Conservation (phyloP, 1,140 invertebrate genomes). For the Lepidurus packardi region DNA sequence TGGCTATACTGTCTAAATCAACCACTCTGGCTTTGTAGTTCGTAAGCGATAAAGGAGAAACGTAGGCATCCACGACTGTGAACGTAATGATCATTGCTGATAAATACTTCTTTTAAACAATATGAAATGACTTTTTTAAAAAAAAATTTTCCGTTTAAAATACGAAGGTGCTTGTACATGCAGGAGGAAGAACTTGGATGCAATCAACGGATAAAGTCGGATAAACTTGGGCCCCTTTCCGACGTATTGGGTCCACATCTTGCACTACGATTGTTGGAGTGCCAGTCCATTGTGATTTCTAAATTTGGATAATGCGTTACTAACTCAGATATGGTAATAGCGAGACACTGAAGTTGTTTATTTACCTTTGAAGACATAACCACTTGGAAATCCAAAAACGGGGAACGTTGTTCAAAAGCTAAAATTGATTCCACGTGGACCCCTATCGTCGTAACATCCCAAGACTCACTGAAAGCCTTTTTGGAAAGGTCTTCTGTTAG, state of each 20-base stretch:
- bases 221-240: background rate
- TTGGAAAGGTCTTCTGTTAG: background rate
- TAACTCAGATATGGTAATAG: background rate
- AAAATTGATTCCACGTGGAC: background rate
- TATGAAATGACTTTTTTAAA: background rate
- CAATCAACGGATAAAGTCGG: slow-evolving; percentile 14
- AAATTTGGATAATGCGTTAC: background rate
- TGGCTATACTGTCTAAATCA: background rate
- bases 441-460: background rate
- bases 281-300: background rate
- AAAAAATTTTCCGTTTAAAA: background rate
- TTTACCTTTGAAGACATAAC: background rate
- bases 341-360: background rate
- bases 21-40: slow-evolving; percentile 4
- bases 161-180: background rate
- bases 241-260: background rate
- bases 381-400: background rate
- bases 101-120: background rate
- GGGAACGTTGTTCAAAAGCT: background rate
- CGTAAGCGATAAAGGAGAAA: slow-evolving; percentile 29
- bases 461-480: background rate
- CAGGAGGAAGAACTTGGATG: background rate
- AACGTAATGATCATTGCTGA: background rate
- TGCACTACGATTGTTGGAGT: background rate
- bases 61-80: slow-evolving; percentile 28